A percentile compares a stretch with the other conserved stretches of the same genome.
phyloP scores from a whole-genome alignment of 2,888 invertebrate species.

The Alentia gelatinosa region DNA sequence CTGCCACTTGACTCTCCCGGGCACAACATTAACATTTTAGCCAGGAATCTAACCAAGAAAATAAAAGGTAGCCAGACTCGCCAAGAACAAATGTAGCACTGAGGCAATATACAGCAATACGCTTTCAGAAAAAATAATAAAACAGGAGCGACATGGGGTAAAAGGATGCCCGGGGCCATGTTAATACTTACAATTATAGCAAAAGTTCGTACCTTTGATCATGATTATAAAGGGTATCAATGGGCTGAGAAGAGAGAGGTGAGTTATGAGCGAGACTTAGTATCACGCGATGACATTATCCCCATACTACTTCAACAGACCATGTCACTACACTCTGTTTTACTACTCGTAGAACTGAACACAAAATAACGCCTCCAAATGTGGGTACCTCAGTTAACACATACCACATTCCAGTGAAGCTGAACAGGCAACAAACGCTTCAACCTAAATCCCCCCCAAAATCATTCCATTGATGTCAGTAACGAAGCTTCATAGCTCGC shows the following conservation, averaged over 20 bases:
- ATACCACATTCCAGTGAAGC: not conserved
- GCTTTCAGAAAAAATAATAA: not conserved
- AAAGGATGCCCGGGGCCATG: not conserved
- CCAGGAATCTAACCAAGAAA: not conserved
- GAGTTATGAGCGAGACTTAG: not conserved
- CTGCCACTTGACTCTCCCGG: not conserved
- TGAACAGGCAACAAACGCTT: not conserved
- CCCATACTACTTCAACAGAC: not conserved
- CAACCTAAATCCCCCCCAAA: not conserved
- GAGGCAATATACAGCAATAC: constrained; percentile 17
- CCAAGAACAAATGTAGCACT: not conserved
- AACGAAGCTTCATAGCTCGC: not conserved
- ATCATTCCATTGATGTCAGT: not conserved
- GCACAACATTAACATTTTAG: not conserved
- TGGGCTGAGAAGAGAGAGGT: not conserved
- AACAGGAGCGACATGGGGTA: not conserved
- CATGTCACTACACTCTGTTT: not conserved
- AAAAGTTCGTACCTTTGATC: too few species aligned
- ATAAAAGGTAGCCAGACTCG: not conserved
- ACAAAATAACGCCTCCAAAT: not conserved
- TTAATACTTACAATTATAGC: not conserved
- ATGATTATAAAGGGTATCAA: not conserved
- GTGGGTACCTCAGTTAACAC: not conserved
- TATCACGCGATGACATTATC: not conserved
- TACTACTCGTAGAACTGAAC: not conserved